Base-by-base conservation (phyloP, 1,140 invertebrate genomes). In the Zaprionus davidi region DNA sequence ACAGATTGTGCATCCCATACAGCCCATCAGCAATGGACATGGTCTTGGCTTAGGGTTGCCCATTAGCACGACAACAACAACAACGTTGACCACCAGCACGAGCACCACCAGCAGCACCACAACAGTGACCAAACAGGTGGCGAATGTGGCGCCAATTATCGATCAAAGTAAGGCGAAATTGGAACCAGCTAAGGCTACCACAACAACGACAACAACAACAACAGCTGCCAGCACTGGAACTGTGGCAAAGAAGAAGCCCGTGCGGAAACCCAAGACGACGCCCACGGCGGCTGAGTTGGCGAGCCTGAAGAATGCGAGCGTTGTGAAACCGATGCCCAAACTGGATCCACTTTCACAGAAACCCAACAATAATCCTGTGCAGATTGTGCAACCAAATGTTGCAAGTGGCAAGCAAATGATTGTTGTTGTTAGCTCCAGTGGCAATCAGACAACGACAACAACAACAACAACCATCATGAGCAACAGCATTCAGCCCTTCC, bases 101-200 rank as follows among this genome's bases (percentile, higher is more conserved):
- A 84, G 64, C 68, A 88, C 87, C 5, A 80, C 79, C 3, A 81
- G 76, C 22, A 88, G 34, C 6, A 86, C 82, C 5, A 87, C 83
- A 4, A 90, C 91, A 12, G 79, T 90, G 6, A 90, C 91, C 34
- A 92, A 92, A 41, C 91, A 92, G 49, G 90, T 92, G 67, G 91
- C 91, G 13, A 92, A 92, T 81, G 91, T 92, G 34, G 91, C 91
- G 26, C 91, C 91, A 12, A 92, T 92, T 34, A 92, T 92, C 13
- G 91, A 92, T 60, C 90, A 92, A 24, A 92, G 91, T 55, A 92
- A 92, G 58, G 91, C 91, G 2, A 92, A 87, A 46, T 71, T 84
- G 55, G 85, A 85, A 59, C 87, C 85, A 2, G 75, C 81, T 0
- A 91, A 91, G 71, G 55, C 69, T 64, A 57, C 59, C 26, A 64